Evolutionary conservation across 2,888 invertebrate species (phyloP).

Genomic region (Rhingia rostrata): DNA sequence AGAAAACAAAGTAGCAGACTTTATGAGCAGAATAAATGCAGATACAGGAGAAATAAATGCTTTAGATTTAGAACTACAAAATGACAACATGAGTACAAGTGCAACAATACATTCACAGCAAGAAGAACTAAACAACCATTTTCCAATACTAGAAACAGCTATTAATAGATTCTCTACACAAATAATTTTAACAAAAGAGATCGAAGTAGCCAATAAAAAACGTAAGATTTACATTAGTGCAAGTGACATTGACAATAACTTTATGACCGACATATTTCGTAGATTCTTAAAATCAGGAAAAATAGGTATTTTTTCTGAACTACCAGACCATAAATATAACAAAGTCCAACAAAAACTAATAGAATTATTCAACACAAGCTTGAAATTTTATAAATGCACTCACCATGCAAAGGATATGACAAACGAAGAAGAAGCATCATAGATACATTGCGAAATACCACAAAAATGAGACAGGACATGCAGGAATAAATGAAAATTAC

Average conservation of each 20-base stretch:
- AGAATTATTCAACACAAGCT: constrained; percentile 2
- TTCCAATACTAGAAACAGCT: constrained; percentile 7
- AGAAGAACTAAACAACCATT: too few relatives aligned
- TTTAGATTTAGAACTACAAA: background rate
- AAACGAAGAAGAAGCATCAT: background rate
- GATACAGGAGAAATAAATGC: background rate
- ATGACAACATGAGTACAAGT: background rate
- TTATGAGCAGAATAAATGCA: too few relatives aligned
- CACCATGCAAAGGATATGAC: too few relatives aligned
- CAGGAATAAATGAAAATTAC: background rate
- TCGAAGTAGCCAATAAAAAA: background rate
- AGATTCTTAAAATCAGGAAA: background rate
- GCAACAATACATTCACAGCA: too few relatives aligned
- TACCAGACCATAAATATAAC: too few relatives aligned
- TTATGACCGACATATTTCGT: constrained; percentile 2
- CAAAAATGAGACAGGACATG: too few relatives aligned
- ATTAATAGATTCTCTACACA: constrained; percentile 13
- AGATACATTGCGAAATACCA: constrained; percentile 9
- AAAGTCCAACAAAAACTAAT: constrained; percentile 1
- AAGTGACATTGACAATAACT: too few relatives aligned
- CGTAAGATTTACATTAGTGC: too few relatives aligned
- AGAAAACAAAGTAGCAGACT: too few relatives aligned
- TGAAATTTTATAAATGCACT: constrained; percentile 7
- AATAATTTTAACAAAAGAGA: constrained; percentile 12
- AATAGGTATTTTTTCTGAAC: too few relatives aligned